Conservation (phyloP, 2,113 vertebrate genomes). For the Sialia sialis region DNA sequence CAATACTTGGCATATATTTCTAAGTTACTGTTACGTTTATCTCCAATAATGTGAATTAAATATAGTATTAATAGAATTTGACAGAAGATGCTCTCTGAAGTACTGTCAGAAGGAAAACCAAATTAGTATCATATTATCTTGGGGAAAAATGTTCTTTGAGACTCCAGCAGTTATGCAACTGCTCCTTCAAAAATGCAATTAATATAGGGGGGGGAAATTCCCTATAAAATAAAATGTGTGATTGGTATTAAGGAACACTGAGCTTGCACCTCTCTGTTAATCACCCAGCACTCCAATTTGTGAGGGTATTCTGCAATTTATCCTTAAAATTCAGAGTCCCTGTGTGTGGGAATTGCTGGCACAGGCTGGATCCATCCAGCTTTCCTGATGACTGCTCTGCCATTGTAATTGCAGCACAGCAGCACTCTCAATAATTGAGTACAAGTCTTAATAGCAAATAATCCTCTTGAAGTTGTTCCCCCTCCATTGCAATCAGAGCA, state of each 20-base stretch:
- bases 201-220: background rate
- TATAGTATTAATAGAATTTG: background rate
- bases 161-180: background rate
- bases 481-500: slow-evolving; percentile 21
- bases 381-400: background rate
- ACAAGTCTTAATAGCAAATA: slow-evolving; percentile 41
- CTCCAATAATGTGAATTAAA: background rate
- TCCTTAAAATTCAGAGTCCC: background rate
- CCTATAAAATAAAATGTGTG: background rate
- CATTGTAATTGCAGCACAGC: slow-evolving; percentile 4
- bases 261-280: background rate
- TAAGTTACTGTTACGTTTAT: background rate
- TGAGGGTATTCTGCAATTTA: background rate
- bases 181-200: background rate
- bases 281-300: background rate
- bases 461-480: slow-evolving; percentile 42
- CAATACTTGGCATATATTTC: background rate
- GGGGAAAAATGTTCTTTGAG: background rate
- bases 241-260: background rate
- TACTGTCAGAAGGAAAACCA: background rate
- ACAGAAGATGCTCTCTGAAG: background rate
- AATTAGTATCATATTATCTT: background rate
- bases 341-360: background rate
- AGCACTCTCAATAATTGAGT: background rate
- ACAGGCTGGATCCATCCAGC: background rate